Conservation (phyloP, 1,140 invertebrate genomes). For the Anoplolepis gracilipes region DNA sequence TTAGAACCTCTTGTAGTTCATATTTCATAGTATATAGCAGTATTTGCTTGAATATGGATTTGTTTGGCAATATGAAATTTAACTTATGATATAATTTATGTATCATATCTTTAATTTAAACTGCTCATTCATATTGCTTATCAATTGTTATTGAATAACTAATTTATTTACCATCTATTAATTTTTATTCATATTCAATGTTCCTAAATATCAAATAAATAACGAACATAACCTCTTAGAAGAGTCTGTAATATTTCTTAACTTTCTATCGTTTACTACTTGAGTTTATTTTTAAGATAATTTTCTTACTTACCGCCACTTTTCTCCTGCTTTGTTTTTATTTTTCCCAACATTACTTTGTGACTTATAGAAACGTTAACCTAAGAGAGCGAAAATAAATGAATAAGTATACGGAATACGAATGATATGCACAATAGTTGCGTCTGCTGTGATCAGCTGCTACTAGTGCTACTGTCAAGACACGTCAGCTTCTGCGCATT, state of each 20-base stretch:
- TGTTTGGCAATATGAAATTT: background rate
- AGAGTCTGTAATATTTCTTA: background rate
- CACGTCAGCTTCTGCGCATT: conserved; percentile 33
- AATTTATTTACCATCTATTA: background rate
- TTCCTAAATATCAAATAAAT: background rate
- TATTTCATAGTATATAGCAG: background rate
- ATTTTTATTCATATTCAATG: background rate
- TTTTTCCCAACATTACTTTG: conserved; percentile 78
- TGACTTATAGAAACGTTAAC: conserved; percentile 60
- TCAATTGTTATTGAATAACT: background rate
- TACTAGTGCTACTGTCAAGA: conserved; percentile 13
- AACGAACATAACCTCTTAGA: conserved; percentile 64
- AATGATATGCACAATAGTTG: too few relatives aligned
- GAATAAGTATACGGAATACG: background rate
- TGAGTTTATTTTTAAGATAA: conserved; percentile 10
- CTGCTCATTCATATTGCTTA: too few relatives aligned
- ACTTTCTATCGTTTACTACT: background rate
- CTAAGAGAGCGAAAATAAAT: conserved; percentile 57
- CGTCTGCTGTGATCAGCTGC: conserved; percentile 29
- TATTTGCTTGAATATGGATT: background rate
- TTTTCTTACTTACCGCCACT: conserved; percentile 73
- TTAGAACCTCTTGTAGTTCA: background rate
- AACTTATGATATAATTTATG: background rate
- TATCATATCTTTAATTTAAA: too few relatives aligned
- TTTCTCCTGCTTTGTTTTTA: conserved; percentile 79